Evolutionary conservation across 1,140 invertebrate species (phyloP).

Genomic region (Magallana angulata): DNA sequence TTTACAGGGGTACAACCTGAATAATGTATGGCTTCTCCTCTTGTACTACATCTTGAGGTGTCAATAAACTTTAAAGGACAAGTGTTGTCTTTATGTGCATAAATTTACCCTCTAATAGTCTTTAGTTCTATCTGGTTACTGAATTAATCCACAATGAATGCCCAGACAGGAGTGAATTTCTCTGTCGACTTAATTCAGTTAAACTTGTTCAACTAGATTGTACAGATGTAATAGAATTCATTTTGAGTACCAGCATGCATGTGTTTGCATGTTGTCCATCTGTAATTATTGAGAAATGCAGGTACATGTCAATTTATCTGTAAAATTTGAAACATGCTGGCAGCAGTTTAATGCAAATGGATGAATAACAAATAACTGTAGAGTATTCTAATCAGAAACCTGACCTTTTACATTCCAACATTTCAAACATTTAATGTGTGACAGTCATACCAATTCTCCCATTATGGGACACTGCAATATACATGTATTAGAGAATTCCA

Average conservation of each 20-base stretch:
- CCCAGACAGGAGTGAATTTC: too few species aligned
- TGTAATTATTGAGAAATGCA: too few species aligned
- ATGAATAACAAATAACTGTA: not conserved
- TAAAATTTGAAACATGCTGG: slow-evolving; percentile 10
- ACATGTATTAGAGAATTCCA: too few species aligned
- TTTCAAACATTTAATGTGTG: not conserved
- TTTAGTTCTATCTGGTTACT: not conserved
- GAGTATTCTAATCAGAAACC: not conserved
- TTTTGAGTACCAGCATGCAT: too few species aligned
- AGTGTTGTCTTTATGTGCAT: not conserved
- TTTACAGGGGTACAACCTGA: not conserved
- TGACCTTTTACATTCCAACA: slow-evolving; percentile 4
- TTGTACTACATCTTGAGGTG: not conserved
- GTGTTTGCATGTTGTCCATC: too few species aligned
- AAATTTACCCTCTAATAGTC: not conserved
- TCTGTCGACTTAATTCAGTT: too few species aligned
- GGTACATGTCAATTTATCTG: not conserved
- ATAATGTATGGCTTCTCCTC: too few species aligned
- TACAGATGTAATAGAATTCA: too few species aligned
- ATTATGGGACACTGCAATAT: not conserved
- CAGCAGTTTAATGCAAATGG: not conserved
- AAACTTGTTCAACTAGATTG: too few species aligned
- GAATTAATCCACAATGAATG: not conserved
- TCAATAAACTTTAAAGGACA: slow-evolving; percentile 27
- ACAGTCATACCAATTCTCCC: not conserved